phyloP scores from a whole-genome alignment of 1,140 invertebrate species.

The Drosophila oshimai region DNA sequence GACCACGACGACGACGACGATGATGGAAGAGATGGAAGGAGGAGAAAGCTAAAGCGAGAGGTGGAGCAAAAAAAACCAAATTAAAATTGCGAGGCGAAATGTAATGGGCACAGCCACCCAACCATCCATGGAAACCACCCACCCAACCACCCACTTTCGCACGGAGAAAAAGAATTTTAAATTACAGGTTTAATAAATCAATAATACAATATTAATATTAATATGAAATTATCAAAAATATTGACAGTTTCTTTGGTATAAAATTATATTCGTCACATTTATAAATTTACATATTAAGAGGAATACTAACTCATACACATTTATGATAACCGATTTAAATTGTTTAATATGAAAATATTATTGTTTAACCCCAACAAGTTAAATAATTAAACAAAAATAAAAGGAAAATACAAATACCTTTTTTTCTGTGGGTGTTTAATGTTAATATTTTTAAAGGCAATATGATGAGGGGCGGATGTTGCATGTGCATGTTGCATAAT shows the following conservation, averaged over 20 bases:
- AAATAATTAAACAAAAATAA: neutral
- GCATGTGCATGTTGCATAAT: slow-evolving; percentile 65
- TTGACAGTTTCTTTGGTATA: too few relatives aligned
- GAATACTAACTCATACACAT: too few relatives aligned
- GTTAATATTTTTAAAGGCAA: slow-evolving; percentile 34
- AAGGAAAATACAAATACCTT: too few relatives aligned
- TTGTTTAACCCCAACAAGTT: neutral
- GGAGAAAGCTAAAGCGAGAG: too few relatives aligned
- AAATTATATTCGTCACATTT: too few relatives aligned
- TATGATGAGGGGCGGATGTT: neutral
- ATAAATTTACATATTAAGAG: too few relatives aligned
- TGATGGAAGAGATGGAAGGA: slow-evolving; percentile 16
- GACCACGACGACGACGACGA: too few relatives aligned
- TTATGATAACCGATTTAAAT: too few relatives aligned
- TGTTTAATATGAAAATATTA: too few relatives aligned
- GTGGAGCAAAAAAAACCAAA: slow-evolving; percentile 47
- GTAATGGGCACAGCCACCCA: slow-evolving; percentile 50
- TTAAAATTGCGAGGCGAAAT: slow-evolving; percentile 68
- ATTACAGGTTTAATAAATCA: neutral
- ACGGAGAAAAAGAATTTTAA: neutral
- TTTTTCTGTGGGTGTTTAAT: slow-evolving; percentile 4
- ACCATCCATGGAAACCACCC: neutral
- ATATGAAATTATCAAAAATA: too few relatives aligned
- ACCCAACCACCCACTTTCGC: neutral
- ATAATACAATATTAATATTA: too few relatives aligned